Evolutionary conservation across 1,140 invertebrate genomes (phyloP).

Genomic region (Aphaenogaster ashmeadi): DNA sequence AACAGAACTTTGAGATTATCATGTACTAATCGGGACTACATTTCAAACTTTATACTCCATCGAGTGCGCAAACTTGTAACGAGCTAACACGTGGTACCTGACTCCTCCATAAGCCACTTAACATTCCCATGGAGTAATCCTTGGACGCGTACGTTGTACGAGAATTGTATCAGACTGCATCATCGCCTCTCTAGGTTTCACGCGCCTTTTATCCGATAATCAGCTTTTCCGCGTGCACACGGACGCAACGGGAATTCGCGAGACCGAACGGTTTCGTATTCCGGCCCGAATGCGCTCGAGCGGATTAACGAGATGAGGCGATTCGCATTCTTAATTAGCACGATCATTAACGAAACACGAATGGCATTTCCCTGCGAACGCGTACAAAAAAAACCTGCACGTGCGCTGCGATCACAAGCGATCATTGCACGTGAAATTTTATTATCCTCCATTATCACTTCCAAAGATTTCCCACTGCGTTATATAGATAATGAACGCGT

Average conservation of each 20-base stretch:
- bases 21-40: not conserved
- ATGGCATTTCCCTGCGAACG: slow-evolving; percentile 25
- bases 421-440: not conserved
- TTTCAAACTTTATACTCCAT: not conserved
- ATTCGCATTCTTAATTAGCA: slow-evolving; percentile 52
- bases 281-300: slow-evolving; percentile 11
- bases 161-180: slow-evolving; percentile 39
- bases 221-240: slow-evolving; percentile 36
- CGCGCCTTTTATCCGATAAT: slow-evolving; percentile 47
- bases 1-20: not conserved
- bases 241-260: slow-evolving; percentile 31
- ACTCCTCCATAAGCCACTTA: slow-evolving; percentile 37
- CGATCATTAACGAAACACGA: slow-evolving; percentile 40
- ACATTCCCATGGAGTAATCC: slow-evolving; percentile 26
- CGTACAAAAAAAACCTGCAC: not conserved
- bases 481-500: not conserved
- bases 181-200: slow-evolving; percentile 30
- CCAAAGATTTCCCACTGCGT: not conserved
- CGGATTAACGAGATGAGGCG: slow-evolving; percentile 45
- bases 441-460: not conserved
- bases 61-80: slow-evolving; percentile 27
- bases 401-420: not conserved
- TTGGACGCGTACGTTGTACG: not conserved
- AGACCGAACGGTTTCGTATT: slow-evolving; percentile 41
- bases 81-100: slow-evolving; percentile 33